Evolutionary conservation across 2,113 vertebrate species (phyloP), one percentile per base, ranked within the genome.

Genomic region (Sinocyclocheilus grahami): DNA sequence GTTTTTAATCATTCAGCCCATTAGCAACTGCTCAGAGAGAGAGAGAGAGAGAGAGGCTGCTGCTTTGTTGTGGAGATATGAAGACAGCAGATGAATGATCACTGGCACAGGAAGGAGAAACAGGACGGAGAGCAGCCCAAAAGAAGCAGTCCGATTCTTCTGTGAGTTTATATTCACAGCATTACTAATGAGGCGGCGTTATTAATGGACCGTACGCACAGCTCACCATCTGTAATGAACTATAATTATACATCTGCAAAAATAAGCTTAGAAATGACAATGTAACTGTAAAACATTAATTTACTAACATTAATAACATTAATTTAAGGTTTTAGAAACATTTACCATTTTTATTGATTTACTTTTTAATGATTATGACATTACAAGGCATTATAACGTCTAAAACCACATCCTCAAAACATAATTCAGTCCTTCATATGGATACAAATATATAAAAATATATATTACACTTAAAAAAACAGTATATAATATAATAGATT

Each of bases 1-100:
- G 78, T 80, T 63, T 80, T 80, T 42, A 80, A 80, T 80, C 55
- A 63, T 80, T 63, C 33, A 80, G 78, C 37, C 78, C 78, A 63
- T 80, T 80, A 62, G 33, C 78, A 79, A 79, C 53, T 60, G 55
- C 53, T 39, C n/a, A 42, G 7, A 39, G 78, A 42, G 55, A 27
- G 27, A 39, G 78, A 42, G 55, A 79, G 33, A 79, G 48, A 51
- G 48, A 48, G 11, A 14, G 12, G 14, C 51, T 53, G 55, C 33
- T 24, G 78, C 55, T 80, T 80, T 80, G 58, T 80, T 80, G 63
- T 80, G 22, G 22, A 46, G 58, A 80, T 80, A 80, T 80, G 33
- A 80, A 24, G 78, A 80, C 78, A 80, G 22, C 12, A 80, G 78
- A 80, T 18, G 37, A 24, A 80, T 63, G 78, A 62, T 62, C 58